A percentile compares a stretch with the other conserved stretches of the same genome.
Evolutionary conservation across 30 jellyfish, hydroid and myxozoan species (phyloP).

Genomic region (Pseudorhiza aurosa): DNA sequence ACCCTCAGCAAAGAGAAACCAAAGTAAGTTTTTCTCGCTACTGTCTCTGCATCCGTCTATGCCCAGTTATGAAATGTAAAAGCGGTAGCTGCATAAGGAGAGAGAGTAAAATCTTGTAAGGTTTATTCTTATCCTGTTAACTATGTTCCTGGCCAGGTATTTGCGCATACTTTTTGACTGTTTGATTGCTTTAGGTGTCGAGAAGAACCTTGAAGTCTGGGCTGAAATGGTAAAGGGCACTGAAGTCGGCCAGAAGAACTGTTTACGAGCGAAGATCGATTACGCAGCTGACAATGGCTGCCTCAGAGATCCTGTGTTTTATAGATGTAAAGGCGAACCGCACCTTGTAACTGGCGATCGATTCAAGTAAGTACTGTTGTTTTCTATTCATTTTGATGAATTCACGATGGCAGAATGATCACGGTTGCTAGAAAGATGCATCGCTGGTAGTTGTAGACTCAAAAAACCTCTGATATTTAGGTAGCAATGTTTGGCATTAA

Average conservation of each 20-base stretch:
- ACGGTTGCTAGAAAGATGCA: no score
- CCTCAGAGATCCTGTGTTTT: slow-evolving; percentile 93
- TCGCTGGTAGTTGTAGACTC: no score
- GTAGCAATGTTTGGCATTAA: no score
- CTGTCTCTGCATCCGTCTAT: no score
- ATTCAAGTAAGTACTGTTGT: slow-evolving; percentile 63
- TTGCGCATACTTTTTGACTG: no score
- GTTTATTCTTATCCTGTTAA: no score
- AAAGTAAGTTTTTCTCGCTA: slow-evolving; percentile 52
- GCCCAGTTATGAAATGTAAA: no score
- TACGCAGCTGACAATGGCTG: slow-evolving; percentile 94
- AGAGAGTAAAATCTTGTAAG: no score
- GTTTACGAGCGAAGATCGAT: slow-evolving; percentile 92
- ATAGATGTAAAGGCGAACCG: slow-evolving; percentile 84
- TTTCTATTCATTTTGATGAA: not conserved
- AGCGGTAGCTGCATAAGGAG: no score
- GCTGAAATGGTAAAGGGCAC: slow-evolving; percentile 86
- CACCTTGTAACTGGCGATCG: slow-evolving; percentile 87
- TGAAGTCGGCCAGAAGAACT: slow-evolving; percentile 63
- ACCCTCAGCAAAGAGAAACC: slow-evolving; percentile 81
- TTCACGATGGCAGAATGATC: no score
- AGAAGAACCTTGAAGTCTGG: slow-evolving; percentile 79
- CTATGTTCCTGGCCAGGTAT: no score
- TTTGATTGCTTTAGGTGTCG: slow-evolving; percentile 58
- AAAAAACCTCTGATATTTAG: no score